Evolutionary conservation across 53 echinoderm and acorn worm species (phyloP), one percentile per base, ranked within the genome.

Genomic region (Paelopatides confundens): DNA sequence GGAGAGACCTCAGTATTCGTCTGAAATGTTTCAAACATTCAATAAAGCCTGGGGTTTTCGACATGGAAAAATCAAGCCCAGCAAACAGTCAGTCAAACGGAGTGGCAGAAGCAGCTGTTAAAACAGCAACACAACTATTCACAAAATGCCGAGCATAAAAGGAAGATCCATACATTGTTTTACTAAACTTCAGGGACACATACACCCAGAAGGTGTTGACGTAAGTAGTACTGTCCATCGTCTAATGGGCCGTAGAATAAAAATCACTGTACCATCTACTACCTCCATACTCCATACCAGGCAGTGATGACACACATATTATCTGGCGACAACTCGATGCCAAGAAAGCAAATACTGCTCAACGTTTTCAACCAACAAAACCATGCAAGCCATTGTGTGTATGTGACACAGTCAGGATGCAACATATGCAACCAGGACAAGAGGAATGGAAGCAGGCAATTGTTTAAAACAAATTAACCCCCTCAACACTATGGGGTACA

Each of bases 51-150:
- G 71, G 89, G 71, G 68, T 71, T 83, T 84, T 69, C 40, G 51
- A 38, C 84, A 88, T 39, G n/a, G 26, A 69, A 15, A 83, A 40
- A 18, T 71, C 74, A 14, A 89, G 90, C 46, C 76, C 90, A 28
- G 85, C 74, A 15, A 89, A 89, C 65, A 89, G 85, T 38, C 85
- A 79, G 48, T 70, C 76, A 4, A 70, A 87, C 18, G 88, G 87
- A 18, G 90, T 76, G 47, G 90, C 88, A 5, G 90, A 93, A 52
- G 86, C 90, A 10, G 90, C 87, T 1, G 93, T 93, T 32, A 93
- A 94, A 35, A 91, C 65, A 17, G 94, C 91, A 31, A 94, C 88
- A 63, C 53, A 69, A 30, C 32, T 91, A 21, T 62, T 94, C 3
- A 88, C 54, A 24, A 94, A 94, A 46, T 85, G 85, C 37, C 46